Evolutionary conservation across 2,888 invertebrate species (phyloP), one percentile per base, ranked within the genome.

Genomic region (Ophioninae sp.): DNA sequence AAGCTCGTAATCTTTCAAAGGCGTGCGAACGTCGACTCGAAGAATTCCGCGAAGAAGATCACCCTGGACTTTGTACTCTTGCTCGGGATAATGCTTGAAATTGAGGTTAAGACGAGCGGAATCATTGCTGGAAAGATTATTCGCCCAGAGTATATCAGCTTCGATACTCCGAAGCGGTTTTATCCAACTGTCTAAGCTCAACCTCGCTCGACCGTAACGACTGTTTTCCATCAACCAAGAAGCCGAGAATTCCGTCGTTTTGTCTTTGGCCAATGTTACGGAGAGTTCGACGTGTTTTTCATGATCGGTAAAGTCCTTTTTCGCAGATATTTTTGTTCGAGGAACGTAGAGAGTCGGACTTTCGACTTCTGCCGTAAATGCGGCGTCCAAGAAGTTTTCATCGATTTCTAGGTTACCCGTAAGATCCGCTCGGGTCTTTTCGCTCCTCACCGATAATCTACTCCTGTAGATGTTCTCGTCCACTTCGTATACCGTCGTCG

Each of bases 281-380:
- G 95, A 94, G 65, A 96, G 94, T 41, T 95, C 95, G 0, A 97
- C 89, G 2, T 94, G 92, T 85, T 95, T 96, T 86, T 96, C 96
- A 0, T 93, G 92, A 0, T 94, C 94, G 0, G 95, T 95, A 85
- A 96, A 95, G 88, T 96, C 95, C 87, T 96, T 96, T 87, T 95
- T 96, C 65, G 96, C 94, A 86, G 94, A 94, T 88, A 96, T 93
- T 86, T 94, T 94, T 30, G 95, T 95, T 85, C 94, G 94, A 77
- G 96, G 96, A 74, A 96, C 93, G 2, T 94, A 94, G 23, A 96
- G 93, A 73, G 95, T 93, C 0, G 95, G 94, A 0, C 96, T 96
- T 0, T 95, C 94, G 1, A 96, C 92, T 86, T 95, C 94, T n/a
- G 95, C 89, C 20, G 94, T 94, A 61, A 95, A 93, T 0, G 94